phyloP scores from a whole-genome alignment of 2,113 vertebrate genomes.

The Clinocottus analis region DNA sequence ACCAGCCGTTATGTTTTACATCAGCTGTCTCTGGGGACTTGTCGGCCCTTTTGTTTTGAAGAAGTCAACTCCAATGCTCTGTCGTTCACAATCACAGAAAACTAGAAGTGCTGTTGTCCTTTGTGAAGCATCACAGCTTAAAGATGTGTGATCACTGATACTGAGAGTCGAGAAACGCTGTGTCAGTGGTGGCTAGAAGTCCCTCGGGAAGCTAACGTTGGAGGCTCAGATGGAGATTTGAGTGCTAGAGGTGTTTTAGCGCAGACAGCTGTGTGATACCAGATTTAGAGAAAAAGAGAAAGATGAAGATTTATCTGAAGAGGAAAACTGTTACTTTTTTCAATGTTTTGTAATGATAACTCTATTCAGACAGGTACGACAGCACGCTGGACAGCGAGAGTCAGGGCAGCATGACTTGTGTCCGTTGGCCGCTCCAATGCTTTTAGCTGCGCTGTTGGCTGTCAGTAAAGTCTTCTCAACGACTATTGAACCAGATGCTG shows the following conservation, averaged over 20 bases:
- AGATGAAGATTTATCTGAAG: neutral
- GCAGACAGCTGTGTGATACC: neutral
- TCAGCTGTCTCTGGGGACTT: slow-evolving; percentile 2
- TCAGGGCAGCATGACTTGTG: neutral
- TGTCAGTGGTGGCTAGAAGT: slow-evolving; percentile 11
- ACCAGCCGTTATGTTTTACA: slow-evolving; percentile 6
- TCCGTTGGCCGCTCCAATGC: neutral
- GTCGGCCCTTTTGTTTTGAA: neutral
- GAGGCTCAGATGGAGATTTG: slow-evolving; percentile 22
- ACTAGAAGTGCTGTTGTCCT: neutral
- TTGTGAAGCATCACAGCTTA: neutral
- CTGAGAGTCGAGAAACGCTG: slow-evolving; percentile 13
- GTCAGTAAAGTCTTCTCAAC: neutral
- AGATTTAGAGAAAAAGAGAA: neutral
- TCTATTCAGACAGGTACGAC: neutral
- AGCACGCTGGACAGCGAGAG: neutral
- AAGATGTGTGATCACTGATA: slow-evolving; percentile 6
- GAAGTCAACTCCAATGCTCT: neutral
- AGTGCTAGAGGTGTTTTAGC: neutral
- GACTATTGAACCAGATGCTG: neutral
- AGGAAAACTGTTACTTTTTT: neutral
- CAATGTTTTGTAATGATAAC: neutral
- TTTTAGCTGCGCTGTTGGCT: neutral
- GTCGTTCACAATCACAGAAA: slow-evolving; percentile 10
- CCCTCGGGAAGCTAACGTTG: neutral